Evolutionary conservation across 2,113 vertebrate species (phyloP).

Genomic region (Dasyprocta punctata): DNA sequence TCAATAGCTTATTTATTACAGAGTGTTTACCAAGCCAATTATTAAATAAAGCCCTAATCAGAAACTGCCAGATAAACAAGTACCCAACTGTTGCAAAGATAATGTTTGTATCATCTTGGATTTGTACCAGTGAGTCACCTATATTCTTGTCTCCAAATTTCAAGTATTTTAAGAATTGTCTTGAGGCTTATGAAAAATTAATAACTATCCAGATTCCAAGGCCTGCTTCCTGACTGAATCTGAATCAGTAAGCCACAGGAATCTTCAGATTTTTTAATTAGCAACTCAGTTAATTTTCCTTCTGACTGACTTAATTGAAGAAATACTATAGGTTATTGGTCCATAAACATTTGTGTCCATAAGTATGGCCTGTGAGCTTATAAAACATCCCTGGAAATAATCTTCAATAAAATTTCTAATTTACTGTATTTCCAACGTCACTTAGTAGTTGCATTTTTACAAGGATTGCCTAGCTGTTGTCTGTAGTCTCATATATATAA

Average conservation of each 20-base stretch:
- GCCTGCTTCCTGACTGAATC: not conserved
- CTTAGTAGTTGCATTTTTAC: not conserved
- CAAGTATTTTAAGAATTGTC: not conserved
- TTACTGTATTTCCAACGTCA: not conserved
- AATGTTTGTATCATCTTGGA: not conserved
- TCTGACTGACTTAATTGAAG: not conserved
- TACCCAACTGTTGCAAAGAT: too few relatives aligned
- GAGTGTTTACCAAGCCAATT: not conserved
- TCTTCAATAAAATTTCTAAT: not conserved
- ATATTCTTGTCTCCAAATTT: not conserved
- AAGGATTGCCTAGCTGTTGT: not conserved
- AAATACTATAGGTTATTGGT: not conserved
- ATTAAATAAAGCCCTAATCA: not conserved
- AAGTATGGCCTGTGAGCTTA: not conserved
- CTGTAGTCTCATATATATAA: not conserved
- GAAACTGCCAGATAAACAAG: not conserved
- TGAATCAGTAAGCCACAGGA: not conserved
- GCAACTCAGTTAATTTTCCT: not conserved
- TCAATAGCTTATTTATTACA: not conserved
- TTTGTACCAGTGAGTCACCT: accelerated
- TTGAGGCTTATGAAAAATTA: not conserved
- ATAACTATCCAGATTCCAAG: not conserved
- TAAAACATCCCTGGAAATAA: not conserved
- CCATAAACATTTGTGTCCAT: not conserved
- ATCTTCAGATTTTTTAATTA: not conserved